Evolutionary conservation across 2,113 vertebrate genomes (phyloP), one percentile per base, ranked within the genome.

Genomic region (Cepphus grylle): DNA sequence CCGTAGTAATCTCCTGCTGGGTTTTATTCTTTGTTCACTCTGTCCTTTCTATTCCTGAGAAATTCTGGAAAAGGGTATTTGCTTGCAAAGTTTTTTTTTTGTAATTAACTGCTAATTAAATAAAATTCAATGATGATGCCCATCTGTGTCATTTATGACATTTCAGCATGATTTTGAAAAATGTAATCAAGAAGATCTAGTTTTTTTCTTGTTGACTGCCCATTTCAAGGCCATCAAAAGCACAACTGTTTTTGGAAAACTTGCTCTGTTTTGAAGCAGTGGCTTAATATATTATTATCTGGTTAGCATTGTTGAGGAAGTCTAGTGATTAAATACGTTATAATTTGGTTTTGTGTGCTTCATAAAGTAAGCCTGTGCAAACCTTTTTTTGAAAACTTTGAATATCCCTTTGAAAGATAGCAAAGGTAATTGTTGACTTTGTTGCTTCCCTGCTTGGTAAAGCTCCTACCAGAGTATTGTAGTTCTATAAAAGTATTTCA

Each of bases 401-500:
- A 65, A 72, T 69, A 88, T 47, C 47, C 12, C 47, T 95, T 94
- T 91, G 94, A 96, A 96, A 90, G 83, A 61, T 42, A 76, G 50
- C 32, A 53, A 89, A 92, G 62, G 49, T 67, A 92, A 93, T 76
- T 96, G 70, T 95, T 94, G 94, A 85, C 92, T 97, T 82, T 69
- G 56, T 97, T 94, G 49, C 90, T 96, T 97, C 81, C n/a, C 49
- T 96, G 73, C 78, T 96, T 96, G 91, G 74, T 72, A 77, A 95
- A 94, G 79, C 88, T 92, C 7, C 1, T 80, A 70, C 89, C 40
- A 82, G 73, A 88, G 78, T 79, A 90, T 58, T 93, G 77, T 86
- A 90, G 78, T 91, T 96, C 86, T 84, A 88, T 86, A 94, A 96
- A 98, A 98, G 92, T 98, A 97, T 97, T 98, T 97, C 94, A 97